phyloP scores from a whole-genome alignment of 2,113 vertebrate species.

The Saccopteryx leptura region DNA sequence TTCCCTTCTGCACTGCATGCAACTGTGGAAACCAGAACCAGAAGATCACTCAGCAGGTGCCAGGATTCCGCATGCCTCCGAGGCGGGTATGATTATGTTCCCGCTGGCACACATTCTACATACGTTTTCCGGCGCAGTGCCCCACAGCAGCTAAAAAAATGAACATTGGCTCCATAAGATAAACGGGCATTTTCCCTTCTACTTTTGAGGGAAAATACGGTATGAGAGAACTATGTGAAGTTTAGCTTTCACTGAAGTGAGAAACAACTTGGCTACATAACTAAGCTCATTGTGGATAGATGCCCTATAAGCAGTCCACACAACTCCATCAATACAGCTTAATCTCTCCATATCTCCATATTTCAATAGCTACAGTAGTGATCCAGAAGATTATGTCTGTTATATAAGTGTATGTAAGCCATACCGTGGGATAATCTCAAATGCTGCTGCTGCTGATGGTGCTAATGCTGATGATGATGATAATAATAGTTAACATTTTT shows the following conservation, averaged over 20 bases:
- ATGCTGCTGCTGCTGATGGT: not conserved
- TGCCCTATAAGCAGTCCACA: not conserved
- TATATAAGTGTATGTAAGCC: not conserved
- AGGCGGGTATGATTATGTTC: too few species aligned
- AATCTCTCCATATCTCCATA: not conserved
- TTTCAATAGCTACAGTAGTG: not conserved
- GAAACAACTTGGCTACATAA: not conserved
- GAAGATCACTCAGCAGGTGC: too few species aligned
- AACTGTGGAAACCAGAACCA: too few species aligned
- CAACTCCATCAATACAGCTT: not conserved
- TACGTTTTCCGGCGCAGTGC: too few species aligned
- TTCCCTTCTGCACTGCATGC: too few species aligned
- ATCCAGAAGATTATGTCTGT: not conserved
- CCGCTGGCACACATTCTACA: too few species aligned
- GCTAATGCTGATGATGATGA: not conserved
- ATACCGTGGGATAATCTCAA: not conserved
- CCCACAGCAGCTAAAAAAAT: too few species aligned
- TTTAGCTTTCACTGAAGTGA: not conserved
- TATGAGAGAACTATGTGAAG: conserved; percentile 13
- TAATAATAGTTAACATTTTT: not conserved
- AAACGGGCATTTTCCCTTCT: too few species aligned
- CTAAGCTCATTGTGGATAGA: not conserved
- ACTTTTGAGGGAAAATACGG: too few species aligned
- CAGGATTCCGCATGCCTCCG: too few species aligned
- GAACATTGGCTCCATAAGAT: too few species aligned